Base-by-base conservation (phyloP, 2,888 invertebrate species). In the Nomada goodeniana region DNA sequence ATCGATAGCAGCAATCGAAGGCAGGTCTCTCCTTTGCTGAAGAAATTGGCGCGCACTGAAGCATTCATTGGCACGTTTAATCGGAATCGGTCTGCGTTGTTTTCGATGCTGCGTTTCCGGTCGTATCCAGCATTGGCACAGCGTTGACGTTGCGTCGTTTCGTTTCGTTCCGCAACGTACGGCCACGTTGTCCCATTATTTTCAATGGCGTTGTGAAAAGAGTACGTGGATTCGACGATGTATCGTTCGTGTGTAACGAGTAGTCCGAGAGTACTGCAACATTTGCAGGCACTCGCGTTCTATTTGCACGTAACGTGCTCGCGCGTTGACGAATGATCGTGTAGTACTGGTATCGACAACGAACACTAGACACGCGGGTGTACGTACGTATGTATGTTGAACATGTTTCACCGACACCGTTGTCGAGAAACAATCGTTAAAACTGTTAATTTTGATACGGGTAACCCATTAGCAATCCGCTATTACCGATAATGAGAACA, bases 191-290 rank as follows among this genome's bases (percentile, higher is more conserved):
- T 44, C 61, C 72, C 72, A 70, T 71, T 76, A 65, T 74, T 68
- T 68, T 74, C 74, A 68, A 74, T 50, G 57, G 74, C 68, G 73
- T 63, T 72, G 60, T 63, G 29, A 63, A 76, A 76, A 76, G 72
- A 72, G 47, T 36, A 23, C 53, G 61, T 52, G 53, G 61, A 71
- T 60, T 76, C 59, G 61, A 20, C 44, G 36, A 44, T 70, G 76
- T 71, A 50, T 47, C 72, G 47, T 44, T 20, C 63, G 20, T 15
- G 47, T 63, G 61, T 63, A 55, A 44, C 72, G 61, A 23, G 47
- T 47, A 18, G 53, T 29, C 20, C 60, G 59, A 52, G 36, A 13
- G 44, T 61, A 20, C 71, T 42, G 52, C 59, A 18, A 47, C 60
- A 63, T 61, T 61, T 63, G 36, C 60, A 61, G 55, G 60, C 47